Conservation (phyloP, 2,113 vertebrate species). For the Urocynchramus pylzowi region DNA sequence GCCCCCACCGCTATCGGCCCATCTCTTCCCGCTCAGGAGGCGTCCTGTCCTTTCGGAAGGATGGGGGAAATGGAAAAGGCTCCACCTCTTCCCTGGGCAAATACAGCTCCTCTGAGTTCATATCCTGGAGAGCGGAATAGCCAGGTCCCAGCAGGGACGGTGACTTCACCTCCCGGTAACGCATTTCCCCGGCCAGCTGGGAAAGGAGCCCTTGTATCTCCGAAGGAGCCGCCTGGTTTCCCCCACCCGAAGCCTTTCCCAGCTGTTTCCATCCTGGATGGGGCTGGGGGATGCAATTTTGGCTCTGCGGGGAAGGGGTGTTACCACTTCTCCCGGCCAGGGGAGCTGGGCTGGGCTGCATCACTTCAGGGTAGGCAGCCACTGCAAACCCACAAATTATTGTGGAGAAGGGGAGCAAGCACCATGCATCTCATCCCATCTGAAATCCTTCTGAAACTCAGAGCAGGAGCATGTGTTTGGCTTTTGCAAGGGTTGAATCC, state of each 20-base stretch:
- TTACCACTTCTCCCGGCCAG: not conserved
- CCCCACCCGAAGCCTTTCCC: slow-evolving; percentile 12
- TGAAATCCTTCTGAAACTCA: not conserved
- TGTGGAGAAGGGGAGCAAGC: accelerated
- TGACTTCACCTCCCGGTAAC: slow-evolving; percentile 69
- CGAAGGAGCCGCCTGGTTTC: not conserved
- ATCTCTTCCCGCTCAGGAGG: slow-evolving; percentile 57
- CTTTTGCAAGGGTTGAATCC: not conserved
- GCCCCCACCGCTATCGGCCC: not conserved
- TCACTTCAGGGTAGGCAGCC: not conserved
- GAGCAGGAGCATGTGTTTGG: not conserved
- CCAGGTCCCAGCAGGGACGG: slow-evolving; percentile 58
- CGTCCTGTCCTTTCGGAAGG: slow-evolving; percentile 69
- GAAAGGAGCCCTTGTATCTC: slow-evolving; percentile 48
- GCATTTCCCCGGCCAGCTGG: slow-evolving; percentile 43
- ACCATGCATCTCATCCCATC: not conserved
- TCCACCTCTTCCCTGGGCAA: slow-evolving; percentile 69
- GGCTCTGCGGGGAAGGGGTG: not conserved
- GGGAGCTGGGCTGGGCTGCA: not conserved
- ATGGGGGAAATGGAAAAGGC: slow-evolving; percentile 68
- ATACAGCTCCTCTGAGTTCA: slow-evolving; percentile 64
- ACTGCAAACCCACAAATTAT: not conserved
- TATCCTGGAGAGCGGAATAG: slow-evolving; percentile 60
- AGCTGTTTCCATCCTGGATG: not conserved
- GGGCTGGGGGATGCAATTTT: not conserved